phyloP scores from a whole-genome alignment of 2,797 vertebrate species.

The Acrossocheilus fasciatus region DNA sequence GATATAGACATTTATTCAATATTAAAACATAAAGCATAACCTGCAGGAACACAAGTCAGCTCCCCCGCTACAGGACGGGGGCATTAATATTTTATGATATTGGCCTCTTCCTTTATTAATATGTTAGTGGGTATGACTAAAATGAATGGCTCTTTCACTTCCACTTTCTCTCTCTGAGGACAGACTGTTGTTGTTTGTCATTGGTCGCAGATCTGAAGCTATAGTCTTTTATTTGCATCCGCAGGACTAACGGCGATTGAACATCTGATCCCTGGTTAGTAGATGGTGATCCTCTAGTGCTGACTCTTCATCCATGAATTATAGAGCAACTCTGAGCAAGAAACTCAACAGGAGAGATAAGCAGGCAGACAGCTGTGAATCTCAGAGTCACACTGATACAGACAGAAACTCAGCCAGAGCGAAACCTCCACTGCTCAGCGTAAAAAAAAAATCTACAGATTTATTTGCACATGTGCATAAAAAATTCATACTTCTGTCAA shows the following conservation, averaged over 20 bases:
- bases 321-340: constrained; percentile 49
- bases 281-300: constrained; percentile 33
- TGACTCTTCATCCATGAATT: constrained; percentile 52
- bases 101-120: constrained; percentile 59
- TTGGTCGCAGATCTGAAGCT: constrained; percentile 12
- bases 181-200: constrained; percentile 40
- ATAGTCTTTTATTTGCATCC: constrained; percentile 25
- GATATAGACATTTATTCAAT: constrained; percentile 63
- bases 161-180: constrained; percentile 22
- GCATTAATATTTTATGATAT: constrained; percentile 56
- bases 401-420: constrained; percentile 20
- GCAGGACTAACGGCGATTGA: constrained; percentile 7
- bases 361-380: constrained; percentile 40
- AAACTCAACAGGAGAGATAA: constrained; percentile 45
- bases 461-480: constrained; percentile 18
- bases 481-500: constrained; percentile 32
- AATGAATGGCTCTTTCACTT: constrained; percentile 45
- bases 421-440: constrained; percentile 7
- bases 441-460: constrained; percentile 9
- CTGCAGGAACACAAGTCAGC: constrained; percentile 56
- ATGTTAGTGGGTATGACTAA: constrained; percentile 55
- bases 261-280: constrained; percentile 43
- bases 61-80: constrained; percentile 39
- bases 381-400: constrained; percentile 42
- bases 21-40: constrained; percentile 61